Evolutionary conservation across 2,888 invertebrate species (phyloP), one percentile per base, ranked within the genome.

Genomic region (Osmoderma eremita): DNA sequence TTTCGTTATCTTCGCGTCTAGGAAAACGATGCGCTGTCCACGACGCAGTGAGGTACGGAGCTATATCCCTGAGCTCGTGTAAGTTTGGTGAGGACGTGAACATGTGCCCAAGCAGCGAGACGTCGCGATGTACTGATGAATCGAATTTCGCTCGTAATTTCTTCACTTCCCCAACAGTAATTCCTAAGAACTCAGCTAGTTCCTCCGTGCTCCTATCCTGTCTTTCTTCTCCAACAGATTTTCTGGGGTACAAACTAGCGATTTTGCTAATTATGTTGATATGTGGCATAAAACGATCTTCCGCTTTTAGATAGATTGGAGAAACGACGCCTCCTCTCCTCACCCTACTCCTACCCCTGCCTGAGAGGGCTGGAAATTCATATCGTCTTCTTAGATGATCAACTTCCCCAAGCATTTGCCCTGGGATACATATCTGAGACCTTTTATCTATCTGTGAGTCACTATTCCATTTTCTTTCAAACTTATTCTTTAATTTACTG

Each of bases 181-280:
- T 80, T 6, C 80, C 81, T 1, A 82, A 69, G 50, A 80, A 77
- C 45, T 77, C 76, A 0, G 82, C 81, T 49, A 82, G 68, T 53
- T 82, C 80, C 67, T 81, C 81, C 18, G 73, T 73, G 51, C 78
- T 80, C 39, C 71, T 68, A n/a, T 70, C 67, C 18, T 41, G 66
- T 10, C 30, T 30, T 41, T 72, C 74, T 22, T 72, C 69, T 4
- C 73, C 72, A 1, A 78, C 79, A 0, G 79, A 79, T 67, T 78
- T 82, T 75, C 78, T 78, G 8, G 77, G 74, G 67, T 79, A 82
- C 45, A 82, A 75, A 0, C 88, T 86, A 0, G 93, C 94, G 64
- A 92, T 87, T 82, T 94, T 94, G 74, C 94, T 94, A 74, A 94
- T 95, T n/a, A 94, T 89, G 75, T 94, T 93, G 72, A 94, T 94